phyloP scores from a whole-genome alignment of 1,140 invertebrate species.

The Amyelois transitella region DNA sequence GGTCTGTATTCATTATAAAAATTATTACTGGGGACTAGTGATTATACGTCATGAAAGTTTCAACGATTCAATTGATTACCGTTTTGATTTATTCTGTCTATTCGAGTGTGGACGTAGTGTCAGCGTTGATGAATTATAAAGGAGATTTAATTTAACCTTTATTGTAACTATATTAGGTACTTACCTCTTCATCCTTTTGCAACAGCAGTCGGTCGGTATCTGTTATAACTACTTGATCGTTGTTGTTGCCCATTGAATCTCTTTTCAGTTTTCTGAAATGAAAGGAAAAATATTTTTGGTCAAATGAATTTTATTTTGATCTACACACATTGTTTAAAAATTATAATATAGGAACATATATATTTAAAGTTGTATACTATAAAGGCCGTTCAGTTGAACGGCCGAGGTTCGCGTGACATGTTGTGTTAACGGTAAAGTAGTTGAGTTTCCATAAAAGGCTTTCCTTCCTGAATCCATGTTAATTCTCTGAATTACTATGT shows the following conservation, averaged over 20 bases:
- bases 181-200: slow-evolving; percentile 95
- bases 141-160: too few species aligned
- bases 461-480: background rate
- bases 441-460: background rate
- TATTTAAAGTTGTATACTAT: background rate
- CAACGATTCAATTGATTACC: too few species aligned
- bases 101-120: too few species aligned
- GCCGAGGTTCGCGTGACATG: background rate
- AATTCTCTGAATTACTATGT: background rate
- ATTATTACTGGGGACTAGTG: too few species aligned
- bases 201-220: slow-evolving; percentile 90
- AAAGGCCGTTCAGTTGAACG: background rate
- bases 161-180: too few species aligned
- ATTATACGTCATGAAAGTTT: too few species aligned
- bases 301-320: background rate
- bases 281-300: background rate
- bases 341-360: background rate
- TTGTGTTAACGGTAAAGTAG: background rate
- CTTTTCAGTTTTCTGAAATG: slow-evolving; percentile 86
- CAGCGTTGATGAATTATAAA: too few species aligned
- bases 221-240: slow-evolving; percentile 82
- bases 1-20: too few species aligned
- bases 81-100: too few species aligned
- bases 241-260: slow-evolving; percentile 86
- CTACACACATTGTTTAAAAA: background rate